Percentiles rank a stretch among this genome's conserved stretches.
phyloP scores from a whole-genome alignment of 2,888 invertebrate species.

The Orthosia incerta region DNA sequence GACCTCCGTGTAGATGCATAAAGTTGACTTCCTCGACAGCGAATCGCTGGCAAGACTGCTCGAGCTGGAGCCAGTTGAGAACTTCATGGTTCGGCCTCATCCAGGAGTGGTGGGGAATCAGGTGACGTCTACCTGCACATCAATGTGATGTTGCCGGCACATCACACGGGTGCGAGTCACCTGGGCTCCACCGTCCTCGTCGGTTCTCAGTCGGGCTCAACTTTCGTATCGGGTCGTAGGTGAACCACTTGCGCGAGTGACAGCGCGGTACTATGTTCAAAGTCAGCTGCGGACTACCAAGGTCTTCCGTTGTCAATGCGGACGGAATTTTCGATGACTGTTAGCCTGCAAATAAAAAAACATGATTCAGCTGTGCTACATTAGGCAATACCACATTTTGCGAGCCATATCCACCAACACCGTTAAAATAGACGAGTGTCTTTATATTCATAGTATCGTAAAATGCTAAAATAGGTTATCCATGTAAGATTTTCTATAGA shows the following conservation, averaged over 20 bases:
- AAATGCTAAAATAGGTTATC: constrained; percentile 23
- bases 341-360: constrained; percentile 82
- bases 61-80: constrained; percentile 92
- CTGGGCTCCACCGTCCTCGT: constrained; percentile 55
- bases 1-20: constrained; percentile 92
- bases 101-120: constrained; percentile 74
- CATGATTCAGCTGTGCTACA: constrained; percentile 62
- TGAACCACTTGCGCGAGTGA: constrained; percentile 74
- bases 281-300: constrained; percentile 73
- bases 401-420: constrained; percentile 4
- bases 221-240: constrained; percentile 68
- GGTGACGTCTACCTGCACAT: constrained; percentile 87
- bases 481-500: constrained; percentile 45
- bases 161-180: constrained; percentile 84
- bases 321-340: constrained; percentile 75
- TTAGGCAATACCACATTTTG: constrained; percentile 52
- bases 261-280: constrained; percentile 70
- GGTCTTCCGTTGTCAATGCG: constrained; percentile 71
- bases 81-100: constrained; percentile 89
- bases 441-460: constrained; percentile 36
- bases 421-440: constrained; percentile 15
- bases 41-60: constrained; percentile 93
- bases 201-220: constrained; percentile 58
- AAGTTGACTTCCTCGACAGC: constrained; percentile 92
- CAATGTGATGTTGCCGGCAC: constrained; percentile 85